Conservation (phyloP, 2,888 invertebrate species). For the Syrista parreyssii region DNA sequence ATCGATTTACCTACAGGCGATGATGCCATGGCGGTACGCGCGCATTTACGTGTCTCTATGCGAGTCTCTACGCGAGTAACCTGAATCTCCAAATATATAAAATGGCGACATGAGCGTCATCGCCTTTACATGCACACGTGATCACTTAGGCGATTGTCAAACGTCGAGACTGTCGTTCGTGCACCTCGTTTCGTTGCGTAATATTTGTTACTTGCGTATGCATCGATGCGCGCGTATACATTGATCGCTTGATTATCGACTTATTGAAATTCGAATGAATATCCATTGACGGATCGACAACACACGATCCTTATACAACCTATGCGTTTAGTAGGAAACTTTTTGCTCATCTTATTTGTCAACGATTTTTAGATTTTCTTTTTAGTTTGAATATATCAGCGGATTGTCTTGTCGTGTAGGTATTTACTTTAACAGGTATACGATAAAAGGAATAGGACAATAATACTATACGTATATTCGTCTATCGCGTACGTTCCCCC, state of each 20-base stretch:
- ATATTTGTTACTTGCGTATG: neutral
- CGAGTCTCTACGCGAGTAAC: no score
- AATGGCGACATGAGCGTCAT: no score
- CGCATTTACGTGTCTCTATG: no score
- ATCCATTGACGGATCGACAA: neutral
- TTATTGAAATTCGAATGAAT: conserved; percentile 6
- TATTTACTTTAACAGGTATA: neutral
- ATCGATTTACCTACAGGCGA: no score
- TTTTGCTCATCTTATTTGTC: conserved; percentile 48
- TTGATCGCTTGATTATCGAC: neutral
- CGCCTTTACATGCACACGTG: no score
- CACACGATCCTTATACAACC: conserved; percentile 20
- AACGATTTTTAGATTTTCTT: conserved; percentile 28
- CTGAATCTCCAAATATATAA: no score
- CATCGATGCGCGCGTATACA: neutral
- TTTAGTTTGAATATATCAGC: conserved; percentile 30
- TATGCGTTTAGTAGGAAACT: conserved; percentile 54
- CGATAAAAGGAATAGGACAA: no score
- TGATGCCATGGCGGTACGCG: no score
- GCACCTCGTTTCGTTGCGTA: neutral
- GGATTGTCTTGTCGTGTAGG: conserved; percentile 47
- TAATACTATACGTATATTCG: no score
- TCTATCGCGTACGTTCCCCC: no score
- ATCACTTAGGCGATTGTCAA: neutral
- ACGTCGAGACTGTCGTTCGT: neutral